Base-by-base conservation (phyloP, 2,888 invertebrate genomes). In the Syritta pipiens region DNA sequence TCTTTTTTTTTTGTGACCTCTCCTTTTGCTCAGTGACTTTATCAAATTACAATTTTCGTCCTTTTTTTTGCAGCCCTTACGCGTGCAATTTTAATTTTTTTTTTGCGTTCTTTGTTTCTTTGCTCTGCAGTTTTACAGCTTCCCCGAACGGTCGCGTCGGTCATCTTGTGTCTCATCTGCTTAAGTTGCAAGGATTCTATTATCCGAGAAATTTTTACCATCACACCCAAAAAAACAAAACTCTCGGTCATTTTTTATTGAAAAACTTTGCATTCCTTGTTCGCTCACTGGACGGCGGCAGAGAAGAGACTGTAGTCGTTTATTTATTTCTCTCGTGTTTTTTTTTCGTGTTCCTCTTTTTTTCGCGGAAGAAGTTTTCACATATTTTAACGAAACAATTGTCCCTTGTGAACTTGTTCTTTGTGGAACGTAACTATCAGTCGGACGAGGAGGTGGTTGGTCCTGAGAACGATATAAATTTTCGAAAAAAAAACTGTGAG, bases 31-130 rank as follows among this genome's bases (percentile, higher is more conserved):
- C n/a, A n/a, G n/a, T 19, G 59, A 74, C 59, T 74, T 59, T 67
- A 74, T 74, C 59, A 74, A 74, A 74, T 74, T 74, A 74, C 67
- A 67, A 53, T 67, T 65, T 53, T 46, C 10, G 10, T 30, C 57
- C 35, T 59, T 49, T 40, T 14, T 12, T 9, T 32, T 48, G 7
- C n/a, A n/a, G n/a, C n/a, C n/a, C 63, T 49, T 51, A 19, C 30
- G 63, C 42, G 57, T 65, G 32, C 32, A 22, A 42, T 40, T n/a
- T n/a, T n/a, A n/a, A n/a, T n/a, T n/a, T n/a, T n/a, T n/a, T n/a
- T 28, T 28, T 9, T 10, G n/a, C n/a, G n/a, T n/a, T n/a, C n/a
- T 35, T 24, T 46, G 37, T 57, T 57, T 10, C 14, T 9, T 6
- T 17, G 35, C 5, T 14, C n/a, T 60, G 75, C 75, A 68, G 46